Percentiles rank a stretch among this genome's conserved stretches.
Conservation (phyloP, 2,888 invertebrate species). For the Galeopsomyia nigrocyanea region DNA sequence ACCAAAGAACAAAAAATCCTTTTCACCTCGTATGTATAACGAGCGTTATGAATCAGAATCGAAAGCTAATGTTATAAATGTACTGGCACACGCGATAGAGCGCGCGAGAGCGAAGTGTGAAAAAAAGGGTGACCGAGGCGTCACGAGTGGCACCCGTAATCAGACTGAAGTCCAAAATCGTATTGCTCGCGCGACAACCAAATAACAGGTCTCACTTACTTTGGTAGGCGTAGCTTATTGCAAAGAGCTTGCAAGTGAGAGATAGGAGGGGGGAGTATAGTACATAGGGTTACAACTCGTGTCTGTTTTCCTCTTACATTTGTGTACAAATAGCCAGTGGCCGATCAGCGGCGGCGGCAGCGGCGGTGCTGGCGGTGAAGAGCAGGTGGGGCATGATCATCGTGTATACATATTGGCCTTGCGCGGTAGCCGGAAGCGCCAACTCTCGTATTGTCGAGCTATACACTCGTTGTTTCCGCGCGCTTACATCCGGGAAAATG, state of each 20-base stretch:
- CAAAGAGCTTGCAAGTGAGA: no score
- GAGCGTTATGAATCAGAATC: no score
- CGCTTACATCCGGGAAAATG: slow-evolving; percentile 66
- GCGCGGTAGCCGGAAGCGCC: slow-evolving; percentile 60
- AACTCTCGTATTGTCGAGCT: slow-evolving; percentile 55
- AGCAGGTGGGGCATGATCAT: slow-evolving; percentile 16
- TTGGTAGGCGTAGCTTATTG: no score
- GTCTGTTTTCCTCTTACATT: slow-evolving; percentile 25
- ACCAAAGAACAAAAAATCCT: background rate
- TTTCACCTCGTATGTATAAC: no score
- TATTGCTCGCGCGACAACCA: background rate
- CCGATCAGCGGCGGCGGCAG: background rate
- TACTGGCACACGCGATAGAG: slow-evolving; percentile 9
- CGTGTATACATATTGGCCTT: slow-evolving; percentile 59
- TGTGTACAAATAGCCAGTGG: slow-evolving; percentile 25
- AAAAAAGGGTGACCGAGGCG: slow-evolving; percentile 35
- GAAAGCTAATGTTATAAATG: no score
- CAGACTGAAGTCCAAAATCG: slow-evolving; percentile 61
- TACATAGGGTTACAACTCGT: background rate
- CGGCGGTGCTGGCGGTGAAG: no score
- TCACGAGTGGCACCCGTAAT: slow-evolving; percentile 65
- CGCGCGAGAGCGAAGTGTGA: slow-evolving; percentile 34
- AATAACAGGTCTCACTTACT: slow-evolving; percentile 20
- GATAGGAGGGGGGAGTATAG: no score
- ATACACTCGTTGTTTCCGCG: slow-evolving; percentile 42